A percentile compares a stretch with the other conserved stretches of the same genome.
Evolutionary conservation across 1,140 invertebrate species (phyloP).

Genomic region (Neodiprion fabricii): DNA sequence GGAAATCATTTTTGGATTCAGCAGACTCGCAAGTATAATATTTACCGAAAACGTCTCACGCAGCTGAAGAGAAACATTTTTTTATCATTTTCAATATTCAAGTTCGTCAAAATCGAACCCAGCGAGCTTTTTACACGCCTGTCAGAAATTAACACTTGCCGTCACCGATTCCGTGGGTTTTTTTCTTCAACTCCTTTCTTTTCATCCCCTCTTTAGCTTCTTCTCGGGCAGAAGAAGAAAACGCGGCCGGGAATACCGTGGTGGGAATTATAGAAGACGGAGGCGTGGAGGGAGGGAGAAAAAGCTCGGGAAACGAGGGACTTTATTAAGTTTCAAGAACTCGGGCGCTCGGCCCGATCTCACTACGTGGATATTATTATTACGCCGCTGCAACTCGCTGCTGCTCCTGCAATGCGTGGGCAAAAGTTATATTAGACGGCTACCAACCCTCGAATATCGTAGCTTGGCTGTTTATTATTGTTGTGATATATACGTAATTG

Average conservation of each 20-base stretch:
- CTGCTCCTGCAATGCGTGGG: no score
- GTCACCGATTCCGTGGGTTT: no score
- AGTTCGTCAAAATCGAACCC: no score
- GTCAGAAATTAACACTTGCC: no score
- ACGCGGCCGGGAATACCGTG: conserved; percentile 16
- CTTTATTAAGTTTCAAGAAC: conserved; percentile 8
- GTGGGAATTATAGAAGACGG: conserved; percentile 30
- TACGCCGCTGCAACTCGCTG: neutral
- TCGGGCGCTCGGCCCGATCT: neutral
- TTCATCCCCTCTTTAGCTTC: conserved; percentile 19
- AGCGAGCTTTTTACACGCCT: neutral
- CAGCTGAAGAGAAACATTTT: conserved; percentile 6
- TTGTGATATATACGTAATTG: neutral
- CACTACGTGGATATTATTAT: neutral
- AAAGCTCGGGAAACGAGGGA: neutral
- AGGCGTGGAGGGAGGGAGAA: neutral
- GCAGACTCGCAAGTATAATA: no score
- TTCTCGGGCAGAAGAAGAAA: conserved; percentile 17
- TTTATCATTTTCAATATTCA: neutral
- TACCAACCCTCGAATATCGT: neutral
- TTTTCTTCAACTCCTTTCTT: no score
- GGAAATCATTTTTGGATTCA: no score
- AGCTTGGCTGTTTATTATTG: neutral
- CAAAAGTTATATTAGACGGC: neutral
- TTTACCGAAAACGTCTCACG: neutral